These are phyloP conservation scores for Chanos chanos DNA, from an alignment of 2,797 vertebrate species.

Conservation along the genomic window DNA sequence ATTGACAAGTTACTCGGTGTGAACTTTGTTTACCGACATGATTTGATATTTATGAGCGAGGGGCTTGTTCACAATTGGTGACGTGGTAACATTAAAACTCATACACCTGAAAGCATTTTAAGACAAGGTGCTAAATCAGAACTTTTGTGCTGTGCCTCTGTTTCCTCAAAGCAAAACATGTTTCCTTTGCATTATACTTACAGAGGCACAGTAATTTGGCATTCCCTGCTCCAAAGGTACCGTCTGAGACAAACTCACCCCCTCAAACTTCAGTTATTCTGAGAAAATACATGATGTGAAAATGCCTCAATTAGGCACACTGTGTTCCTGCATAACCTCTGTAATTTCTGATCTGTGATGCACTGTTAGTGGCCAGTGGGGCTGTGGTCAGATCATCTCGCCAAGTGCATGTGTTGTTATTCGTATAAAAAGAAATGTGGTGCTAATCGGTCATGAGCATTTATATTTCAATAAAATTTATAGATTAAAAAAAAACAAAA, in stretches of 20 bases:
- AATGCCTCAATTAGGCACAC: not conserved
- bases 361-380: not conserved
- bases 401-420: constrained; percentile 19
- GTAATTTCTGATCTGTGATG: not conserved
- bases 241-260: too few relatives aligned
- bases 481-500: not conserved
- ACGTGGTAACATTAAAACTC: constrained; percentile 7
- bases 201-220: too few relatives aligned
- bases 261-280: not conserved
- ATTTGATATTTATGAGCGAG: not conserved
- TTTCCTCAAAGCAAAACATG: not conserved
- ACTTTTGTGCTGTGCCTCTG: not conserved
- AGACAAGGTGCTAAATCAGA: not conserved
- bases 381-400: not conserved
- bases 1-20: too few relatives aligned
- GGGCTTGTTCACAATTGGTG: not conserved
- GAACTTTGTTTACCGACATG: too few relatives aligned
- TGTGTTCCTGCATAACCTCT: not conserved
- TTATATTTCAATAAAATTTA: constrained; percentile 21
- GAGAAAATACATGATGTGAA: not conserved
- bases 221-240: too few relatives aligned
- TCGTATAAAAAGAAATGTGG: constrained; percentile 16
- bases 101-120: not conserved
- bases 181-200: not conserved
- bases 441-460: constrained; percentile 24